A percentile compares a stretch with the other conserved stretches of the same genome.
Evolutionary conservation across 2,797 vertebrate species (phyloP).

Genomic region (Squalus acanthias): DNA sequence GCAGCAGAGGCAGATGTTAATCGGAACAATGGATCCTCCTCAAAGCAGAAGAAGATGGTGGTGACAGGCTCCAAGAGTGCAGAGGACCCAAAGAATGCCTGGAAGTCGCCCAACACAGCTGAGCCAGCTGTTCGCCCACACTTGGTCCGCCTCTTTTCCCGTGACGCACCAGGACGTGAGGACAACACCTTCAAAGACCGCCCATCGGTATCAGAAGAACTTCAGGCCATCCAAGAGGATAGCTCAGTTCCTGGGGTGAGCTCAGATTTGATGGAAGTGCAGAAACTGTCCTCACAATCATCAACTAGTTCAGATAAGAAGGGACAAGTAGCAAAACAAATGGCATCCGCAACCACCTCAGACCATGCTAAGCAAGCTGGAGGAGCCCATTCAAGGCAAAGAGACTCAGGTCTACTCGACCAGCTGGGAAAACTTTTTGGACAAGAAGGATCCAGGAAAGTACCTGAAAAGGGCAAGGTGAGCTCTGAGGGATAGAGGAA

Average conservation of each 20-base stretch:
- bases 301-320: constrained; percentile 32
- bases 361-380: constrained; percentile 69
- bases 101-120: constrained; percentile 76
- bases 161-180: constrained; percentile 96
- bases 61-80: constrained; percentile 88
- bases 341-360: constrained; percentile 86
- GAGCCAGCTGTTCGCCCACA: constrained; percentile 87
- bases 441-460: constrained; percentile 81
- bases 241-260: constrained; percentile 74
- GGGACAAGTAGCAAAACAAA: constrained; percentile 67
- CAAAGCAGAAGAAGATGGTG: constrained; percentile 77
- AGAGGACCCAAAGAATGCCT: constrained; percentile 73
- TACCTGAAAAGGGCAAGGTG: constrained; percentile 78
- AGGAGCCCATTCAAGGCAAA: constrained; percentile 71
- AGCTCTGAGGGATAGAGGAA: constrained; percentile 66
- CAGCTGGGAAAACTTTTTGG: constrained; percentile 96
- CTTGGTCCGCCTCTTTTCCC: constrained; percentile 98
- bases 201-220: constrained; percentile 94
- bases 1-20: constrained; percentile 92
- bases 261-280: constrained; percentile 78
- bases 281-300: constrained; percentile 71
- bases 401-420: constrained; percentile 85
- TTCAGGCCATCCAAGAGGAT: constrained; percentile 96
- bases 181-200: constrained; percentile 99
- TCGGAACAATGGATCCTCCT: constrained; percentile 90